phyloP scores from a whole-genome alignment of 2,888 invertebrate species.

The Archips xylosteana region DNA sequence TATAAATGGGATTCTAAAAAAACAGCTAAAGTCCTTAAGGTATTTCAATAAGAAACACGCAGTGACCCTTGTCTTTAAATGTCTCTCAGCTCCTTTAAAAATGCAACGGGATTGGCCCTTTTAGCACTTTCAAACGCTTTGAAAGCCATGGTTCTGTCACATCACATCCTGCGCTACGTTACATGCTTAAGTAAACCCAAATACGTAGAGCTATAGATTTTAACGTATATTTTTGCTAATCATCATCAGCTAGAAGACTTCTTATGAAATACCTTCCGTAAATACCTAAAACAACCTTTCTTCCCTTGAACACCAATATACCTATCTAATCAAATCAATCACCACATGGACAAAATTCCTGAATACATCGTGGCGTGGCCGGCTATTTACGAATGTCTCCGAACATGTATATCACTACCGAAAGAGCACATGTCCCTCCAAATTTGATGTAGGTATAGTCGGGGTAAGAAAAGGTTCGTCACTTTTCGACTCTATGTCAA shows the following conservation, averaged over 20 bases:
- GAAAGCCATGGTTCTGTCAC: slow-evolving; percentile 28
- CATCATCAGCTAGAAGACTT: too few species aligned
- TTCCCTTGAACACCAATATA: not conserved
- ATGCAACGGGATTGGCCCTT: slow-evolving; percentile 18
- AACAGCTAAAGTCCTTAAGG: too few species aligned
- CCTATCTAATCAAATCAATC: slow-evolving; percentile 9
- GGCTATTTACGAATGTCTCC: slow-evolving; percentile 6
- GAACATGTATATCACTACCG: not conserved
- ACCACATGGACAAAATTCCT: not conserved
- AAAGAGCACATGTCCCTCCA: not conserved
- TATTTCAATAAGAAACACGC: not conserved
- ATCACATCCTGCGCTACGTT: not conserved
- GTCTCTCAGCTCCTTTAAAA: slow-evolving; percentile 11
- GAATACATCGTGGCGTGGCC: not conserved
- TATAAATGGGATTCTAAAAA: too few species aligned
- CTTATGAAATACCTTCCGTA: not conserved
- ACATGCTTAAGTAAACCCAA: too few species aligned
- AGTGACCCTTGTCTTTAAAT: not conserved
- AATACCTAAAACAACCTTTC: not conserved
- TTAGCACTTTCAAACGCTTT: slow-evolving; percentile 19
- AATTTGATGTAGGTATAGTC: slow-evolving; percentile 12
- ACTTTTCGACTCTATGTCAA: too few species aligned
- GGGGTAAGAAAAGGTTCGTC: too few species aligned
- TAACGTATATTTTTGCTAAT: too few species aligned
- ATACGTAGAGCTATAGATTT: too few species aligned